phyloP scores from a whole-genome alignment of 2,888 invertebrate genomes.

The Desoria tigrina region DNA sequence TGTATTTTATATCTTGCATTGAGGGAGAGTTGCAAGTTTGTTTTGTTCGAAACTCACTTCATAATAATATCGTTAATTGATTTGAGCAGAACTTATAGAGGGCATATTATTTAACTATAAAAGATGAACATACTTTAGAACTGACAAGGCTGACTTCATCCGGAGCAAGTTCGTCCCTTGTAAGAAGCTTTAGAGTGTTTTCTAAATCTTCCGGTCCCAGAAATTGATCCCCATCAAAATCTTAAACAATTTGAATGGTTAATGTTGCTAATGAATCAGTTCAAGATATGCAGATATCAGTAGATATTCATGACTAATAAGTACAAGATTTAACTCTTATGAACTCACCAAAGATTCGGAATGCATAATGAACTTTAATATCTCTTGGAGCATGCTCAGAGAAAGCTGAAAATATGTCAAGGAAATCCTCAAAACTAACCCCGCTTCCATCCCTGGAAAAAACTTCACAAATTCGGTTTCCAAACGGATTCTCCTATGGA shows the following conservation, averaged over 20 bases:
- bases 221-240: constrained; percentile 90
- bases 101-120: too few relatives aligned
- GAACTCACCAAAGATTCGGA: constrained; percentile 88
- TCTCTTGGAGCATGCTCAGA: constrained; percentile 95
- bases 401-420: constrained; percentile 96
- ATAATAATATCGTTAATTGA: too few relatives aligned
- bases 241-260: too few relatives aligned
- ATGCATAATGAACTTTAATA: constrained; percentile 95
- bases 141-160: constrained; percentile 76
- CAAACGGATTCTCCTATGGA: constrained; percentile 88
- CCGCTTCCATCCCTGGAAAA: constrained; percentile 90
- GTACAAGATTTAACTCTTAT: too few relatives aligned
- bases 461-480: constrained; percentile 88
- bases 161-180: constrained; percentile 77
- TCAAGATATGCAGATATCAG: too few relatives aligned
- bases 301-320: too few relatives aligned
- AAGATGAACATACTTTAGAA: constrained; percentile 61
- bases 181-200: constrained; percentile 79
- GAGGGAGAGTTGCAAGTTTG: too few relatives aligned
- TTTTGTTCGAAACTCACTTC: too few relatives aligned
- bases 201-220: constrained; percentile 84
- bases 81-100: too few relatives aligned
- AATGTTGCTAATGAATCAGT: too few relatives aligned
- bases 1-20: too few relatives aligned
- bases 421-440: constrained; percentile 76